Evolutionary conservation across 2,888 invertebrate species (phyloP), one percentile per base, ranked within the genome.

Genomic region (Leptinotarsa tumamoca): DNA sequence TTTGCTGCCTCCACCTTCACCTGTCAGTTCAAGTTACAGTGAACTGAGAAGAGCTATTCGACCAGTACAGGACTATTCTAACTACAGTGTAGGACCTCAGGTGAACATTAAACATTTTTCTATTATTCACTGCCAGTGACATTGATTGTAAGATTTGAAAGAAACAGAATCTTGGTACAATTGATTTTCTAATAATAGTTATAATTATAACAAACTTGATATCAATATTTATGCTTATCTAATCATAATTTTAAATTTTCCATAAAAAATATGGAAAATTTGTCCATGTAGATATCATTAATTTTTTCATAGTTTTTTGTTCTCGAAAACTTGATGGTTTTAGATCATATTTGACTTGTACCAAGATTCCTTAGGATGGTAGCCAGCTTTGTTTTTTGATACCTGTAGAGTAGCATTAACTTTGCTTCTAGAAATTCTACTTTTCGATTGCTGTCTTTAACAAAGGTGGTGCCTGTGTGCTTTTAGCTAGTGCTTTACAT

Each of bases 21-120:
- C 96, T 3, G 96, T 96, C 0, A 96, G 96, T 84, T 96, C 96
- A 3, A 96, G 96, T 82, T 97, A 96, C 84, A 96, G 96, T 85
- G 96, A 96, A 89, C 89, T 96, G 74, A 91, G 95, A 72, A 90
- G 95, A 80, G 96, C 96, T 17, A 95, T 95, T 27, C 92, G 94
- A 83, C 91, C 92, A 73, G 90, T 84, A 43, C 87, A 86, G 68
- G 88, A 87, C 74, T 89, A 87, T 76, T 90, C 91, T 79, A 91
- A 91, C 80, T 91, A 93, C 83, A 94, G 93, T 74, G 92, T 94
- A 80, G 92, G 92, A 78, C 95, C 95, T 50, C 95, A 95, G 90
- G 89, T 89, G 86, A 78, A 68, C 51, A 49, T 43, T 14, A 67
- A 52, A 54, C 10, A 18, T 23, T 52, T 27, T 68, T 67, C 14